Evolutionary conservation across 2,888 invertebrate species (phyloP).

Genomic region (Parelbella ahira): DNA sequence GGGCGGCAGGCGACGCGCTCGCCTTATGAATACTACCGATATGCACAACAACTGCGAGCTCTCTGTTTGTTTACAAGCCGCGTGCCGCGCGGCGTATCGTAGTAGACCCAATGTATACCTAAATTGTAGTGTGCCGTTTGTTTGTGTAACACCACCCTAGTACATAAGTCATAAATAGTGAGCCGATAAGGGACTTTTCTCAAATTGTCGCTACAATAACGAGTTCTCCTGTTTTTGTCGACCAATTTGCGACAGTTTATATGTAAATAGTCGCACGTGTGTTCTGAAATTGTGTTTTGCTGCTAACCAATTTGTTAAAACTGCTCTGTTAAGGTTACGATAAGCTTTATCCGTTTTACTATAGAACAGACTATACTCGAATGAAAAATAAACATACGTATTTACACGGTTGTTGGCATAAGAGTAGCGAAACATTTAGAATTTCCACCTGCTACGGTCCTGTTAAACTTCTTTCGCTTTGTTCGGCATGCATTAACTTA

Average conservation of each 20-base stretch:
- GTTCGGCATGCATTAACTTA: too few species aligned
- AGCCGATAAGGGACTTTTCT: slow-evolving; percentile 18
- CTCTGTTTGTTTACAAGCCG: slow-evolving; percentile 50
- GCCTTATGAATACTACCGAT: slow-evolving; percentile 47
- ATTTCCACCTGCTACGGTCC: too few species aligned
- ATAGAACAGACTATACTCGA: too few species aligned
- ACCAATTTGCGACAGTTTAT: slow-evolving; percentile 1
- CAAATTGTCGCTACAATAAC: slow-evolving; percentile 6
- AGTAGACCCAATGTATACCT: slow-evolving; percentile 26
- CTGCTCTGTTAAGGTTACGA: too few species aligned
- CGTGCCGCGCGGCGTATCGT: slow-evolving; percentile 28
- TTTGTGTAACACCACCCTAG: slow-evolving; percentile 17
- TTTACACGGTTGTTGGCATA: too few species aligned
- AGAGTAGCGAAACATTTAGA: too few species aligned
- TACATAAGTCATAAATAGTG: too few species aligned
- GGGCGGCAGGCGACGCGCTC: slow-evolving; percentile 39
- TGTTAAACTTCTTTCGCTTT: too few species aligned
- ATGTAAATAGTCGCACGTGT: slow-evolving; percentile 3
- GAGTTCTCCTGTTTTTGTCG: background rate
- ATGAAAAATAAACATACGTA: too few species aligned
- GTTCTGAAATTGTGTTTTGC: background rate
- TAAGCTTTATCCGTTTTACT: too few species aligned
- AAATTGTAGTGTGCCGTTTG: slow-evolving; percentile 24
- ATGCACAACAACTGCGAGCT: slow-evolving; percentile 33
- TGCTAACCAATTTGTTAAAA: slow-evolving; percentile 1